Evolutionary conservation across 2,797 vertebrate species (phyloP).

Genomic region (Otolemur crassicaudatus): DNA sequence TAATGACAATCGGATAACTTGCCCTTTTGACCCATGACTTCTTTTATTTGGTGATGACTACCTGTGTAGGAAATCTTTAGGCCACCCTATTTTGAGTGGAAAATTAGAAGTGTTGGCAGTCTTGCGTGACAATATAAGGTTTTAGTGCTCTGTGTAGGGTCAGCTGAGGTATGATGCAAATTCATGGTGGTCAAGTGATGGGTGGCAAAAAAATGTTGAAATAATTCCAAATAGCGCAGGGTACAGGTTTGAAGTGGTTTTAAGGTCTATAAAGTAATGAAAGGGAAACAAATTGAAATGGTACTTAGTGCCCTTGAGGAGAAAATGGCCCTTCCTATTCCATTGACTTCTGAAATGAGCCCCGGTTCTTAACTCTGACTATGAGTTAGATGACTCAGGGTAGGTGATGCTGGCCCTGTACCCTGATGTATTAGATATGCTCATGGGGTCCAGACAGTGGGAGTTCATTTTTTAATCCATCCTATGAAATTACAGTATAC

Average conservation of each 20-base stretch:
- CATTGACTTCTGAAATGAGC: neutral
- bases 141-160: neutral
- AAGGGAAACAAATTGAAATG: neutral
- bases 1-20: neutral
- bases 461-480: neutral
- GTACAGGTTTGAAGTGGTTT: neutral
- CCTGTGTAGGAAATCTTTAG: slow-evolving; percentile 6
- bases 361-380: neutral
- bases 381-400: neutral
- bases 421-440: neutral
- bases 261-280: neutral
- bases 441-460: neutral
- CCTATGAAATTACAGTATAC: neutral
- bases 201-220: neutral
- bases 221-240: neutral
- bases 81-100: neutral
- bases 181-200: neutral
- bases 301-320: neutral
- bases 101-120: neutral
- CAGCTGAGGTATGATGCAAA: neutral
- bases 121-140: neutral
- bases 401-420: neutral
- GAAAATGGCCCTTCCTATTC: neutral
- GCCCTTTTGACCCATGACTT: neutral
- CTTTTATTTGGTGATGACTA: neutral